These are phyloP conservation scores for Sinelater perroti DNA, from an alignment of 2,888 invertebrate genomes.

Conservation along the genomic window DNA sequence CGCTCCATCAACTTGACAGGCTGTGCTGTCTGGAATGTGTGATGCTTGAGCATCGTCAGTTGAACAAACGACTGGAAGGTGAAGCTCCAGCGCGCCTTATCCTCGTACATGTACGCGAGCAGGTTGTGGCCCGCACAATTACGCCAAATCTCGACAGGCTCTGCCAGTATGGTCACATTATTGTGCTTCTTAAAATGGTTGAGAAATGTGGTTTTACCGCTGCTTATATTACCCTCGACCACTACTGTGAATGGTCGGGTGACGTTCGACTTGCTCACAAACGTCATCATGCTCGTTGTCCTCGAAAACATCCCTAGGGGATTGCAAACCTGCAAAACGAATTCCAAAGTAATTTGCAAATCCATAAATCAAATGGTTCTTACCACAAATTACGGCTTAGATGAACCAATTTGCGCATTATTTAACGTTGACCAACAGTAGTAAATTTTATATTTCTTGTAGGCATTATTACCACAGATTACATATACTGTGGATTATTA, in stretches of 20 bases:
- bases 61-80: conserved; percentile 87
- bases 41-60: conserved; percentile 79
- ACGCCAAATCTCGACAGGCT: conserved; percentile 87
- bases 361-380: too few relatives aligned
- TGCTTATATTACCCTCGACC: conserved; percentile 90
- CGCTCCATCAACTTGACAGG: conserved; percentile 74
- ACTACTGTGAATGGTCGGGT: conserved; percentile 76
- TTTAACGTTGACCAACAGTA: too few relatives aligned
- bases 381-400: too few relatives aligned
- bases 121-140: conserved; percentile 82
- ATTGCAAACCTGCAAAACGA: too few relatives aligned
- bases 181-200: conserved; percentile 79
- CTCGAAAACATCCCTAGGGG: not conserved
- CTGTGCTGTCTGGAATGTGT: conserved; percentile 63
- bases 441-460: too few relatives aligned
- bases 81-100: conserved; percentile 78
- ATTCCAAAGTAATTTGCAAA: too few relatives aligned
- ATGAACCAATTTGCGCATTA: too few relatives aligned
- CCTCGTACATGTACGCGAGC: conserved; percentile 75
- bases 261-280: conserved; percentile 1
- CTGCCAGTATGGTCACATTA: conserved; percentile 69
- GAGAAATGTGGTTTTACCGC: conserved; percentile 89
- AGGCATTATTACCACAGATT: too few relatives aligned
- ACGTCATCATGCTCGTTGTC: not conserved
- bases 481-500: too few relatives aligned